Evolutionary conservation across 2,888 invertebrate species (phyloP), one percentile per base, ranked within the genome.

Genomic region (Eupithecia subfuscata): DNA sequence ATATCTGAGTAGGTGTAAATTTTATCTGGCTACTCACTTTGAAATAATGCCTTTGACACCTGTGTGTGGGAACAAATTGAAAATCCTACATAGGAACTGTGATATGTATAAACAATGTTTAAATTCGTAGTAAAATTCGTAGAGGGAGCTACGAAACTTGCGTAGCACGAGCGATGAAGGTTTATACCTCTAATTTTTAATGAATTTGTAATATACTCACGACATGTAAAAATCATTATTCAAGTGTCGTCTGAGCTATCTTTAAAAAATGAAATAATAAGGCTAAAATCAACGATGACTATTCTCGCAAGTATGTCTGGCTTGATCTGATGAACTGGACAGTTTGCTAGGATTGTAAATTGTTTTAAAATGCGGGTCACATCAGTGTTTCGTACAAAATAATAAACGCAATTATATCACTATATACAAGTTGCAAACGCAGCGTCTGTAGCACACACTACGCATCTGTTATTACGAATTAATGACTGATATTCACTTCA

Each of bases 241-340:
- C 83, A 70, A 73, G 70, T 30, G 34, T 9, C 80, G 83, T 80
- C 70, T 71, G 43, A 18, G 65, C 37, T 70, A 73, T 71, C 75
- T 80, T 80, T 83, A 79, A 80, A 79, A 82, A 81, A 80, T 79
- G 70, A 82, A 81, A 84, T 81, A 81, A 81, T 78, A 76, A 76
- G 78, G 80, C 80, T 85, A 81, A 83, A 85, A 83, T 81, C 75
- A 77, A 82, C 80, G 82, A 86, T 84, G 83, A 84, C 82, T 82
- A 65, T 37, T 63, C 37, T 45, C 22, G 67, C 69, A 73, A 74
- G 34, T 52, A 40, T 76, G 74, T 75, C 76, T 72, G 70, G 43
- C 37, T 75, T 65, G 72, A 78, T 78, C 76, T 75, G 60, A 78
- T 30, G 73, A 74, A 69, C 74, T 70, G 52, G 25, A 37, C 16